Base-by-base conservation (phyloP, 2,113 vertebrate genomes). In the Brachirus orientalis region DNA sequence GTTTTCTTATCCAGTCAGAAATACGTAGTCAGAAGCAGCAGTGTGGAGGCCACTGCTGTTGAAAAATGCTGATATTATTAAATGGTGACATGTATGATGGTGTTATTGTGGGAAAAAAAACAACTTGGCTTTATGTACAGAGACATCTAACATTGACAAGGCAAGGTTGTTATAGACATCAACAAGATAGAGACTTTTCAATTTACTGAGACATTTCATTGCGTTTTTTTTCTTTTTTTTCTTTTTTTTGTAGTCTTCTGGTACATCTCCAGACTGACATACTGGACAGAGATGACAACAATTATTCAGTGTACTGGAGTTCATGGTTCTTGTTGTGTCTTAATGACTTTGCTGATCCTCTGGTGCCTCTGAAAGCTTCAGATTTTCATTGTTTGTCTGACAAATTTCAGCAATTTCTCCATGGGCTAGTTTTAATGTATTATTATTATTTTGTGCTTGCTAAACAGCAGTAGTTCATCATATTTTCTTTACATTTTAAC, bases 1-100 rank as follows among this genome's bases (percentile, higher is more conserved):
- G 37, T 57, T 66, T 78, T 70, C 28, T 70, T 20, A 20, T 61
- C 69, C 40, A 61, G 17, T 62, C 64, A 51, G 52, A 73, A 48
- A 41, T 20, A 41, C 35, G 33, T 38, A 12, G 69, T 71, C 36
- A 40, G 47, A 47, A 46, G 20, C 35, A 38, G 12, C 9, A 18
- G 5, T 3, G 19, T 62, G 45, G 51, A 72, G 28, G n/a, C n/a
- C n/a, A 50, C 41, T 51, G 28, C 64, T 63, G 44, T 75, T n/a
- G n/a, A n/a, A n/a, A n/a, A n/a, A n/a, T n/a, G n/a, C n/a, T n/a
- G n/a, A n/a, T n/a, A n/a, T n/a, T n/a, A n/a, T n/a, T n/a, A n/a
- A n/a, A n/a, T n/a, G n/a, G n/a, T n/a, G n/a, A n/a, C n/a, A n/a
- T n/a, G n/a, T n/a, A 52, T 55, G 14, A 59, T 54, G 18, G 45